Percentiles rank a stretch among this genome's conserved stretches.
Evolutionary conservation across 2,888 invertebrate genomes (phyloP).

Genomic region (Athalia rosae): DNA sequence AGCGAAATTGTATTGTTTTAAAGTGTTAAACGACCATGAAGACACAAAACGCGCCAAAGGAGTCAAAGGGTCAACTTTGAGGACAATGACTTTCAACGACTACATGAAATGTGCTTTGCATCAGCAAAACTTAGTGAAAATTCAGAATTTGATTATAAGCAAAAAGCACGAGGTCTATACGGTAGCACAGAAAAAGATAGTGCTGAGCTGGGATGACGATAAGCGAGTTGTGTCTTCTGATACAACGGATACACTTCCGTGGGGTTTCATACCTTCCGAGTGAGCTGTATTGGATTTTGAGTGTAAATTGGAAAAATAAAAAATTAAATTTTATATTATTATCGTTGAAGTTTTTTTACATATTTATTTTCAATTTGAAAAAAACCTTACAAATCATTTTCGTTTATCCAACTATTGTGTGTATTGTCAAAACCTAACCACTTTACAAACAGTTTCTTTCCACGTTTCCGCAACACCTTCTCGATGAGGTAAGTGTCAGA

Average conservation of each 20-base stretch:
- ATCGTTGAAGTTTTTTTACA: background rate
- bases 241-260: constrained; percentile 17
- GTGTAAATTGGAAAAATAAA: background rate
- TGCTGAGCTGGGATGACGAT: constrained; percentile 28
- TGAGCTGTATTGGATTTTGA: background rate
- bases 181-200: constrained; percentile 25
- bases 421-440: constrained; percentile 45
- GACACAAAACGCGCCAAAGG: constrained; percentile 47
- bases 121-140: constrained; percentile 14
- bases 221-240: constrained; percentile 15
- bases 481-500: constrained; percentile 54
- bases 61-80: constrained; percentile 31
- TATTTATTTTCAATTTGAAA: background rate
- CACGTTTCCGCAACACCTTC: constrained; percentile 42
- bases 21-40: constrained; percentile 33
- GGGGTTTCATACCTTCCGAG: constrained; percentile 8
- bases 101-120: constrained; percentile 22
- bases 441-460: constrained; percentile 33
- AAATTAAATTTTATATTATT: background rate
- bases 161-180: constrained; percentile 34
- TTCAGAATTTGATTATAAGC: constrained; percentile 22
- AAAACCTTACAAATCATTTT: constrained; percentile 19
- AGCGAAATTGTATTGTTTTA: constrained; percentile 57
- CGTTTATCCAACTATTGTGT: constrained; percentile 46
- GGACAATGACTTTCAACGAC: constrained; percentile 17